Conservation (phyloP, 2,888 invertebrate species). For the Priocnemis perturbator region DNA sequence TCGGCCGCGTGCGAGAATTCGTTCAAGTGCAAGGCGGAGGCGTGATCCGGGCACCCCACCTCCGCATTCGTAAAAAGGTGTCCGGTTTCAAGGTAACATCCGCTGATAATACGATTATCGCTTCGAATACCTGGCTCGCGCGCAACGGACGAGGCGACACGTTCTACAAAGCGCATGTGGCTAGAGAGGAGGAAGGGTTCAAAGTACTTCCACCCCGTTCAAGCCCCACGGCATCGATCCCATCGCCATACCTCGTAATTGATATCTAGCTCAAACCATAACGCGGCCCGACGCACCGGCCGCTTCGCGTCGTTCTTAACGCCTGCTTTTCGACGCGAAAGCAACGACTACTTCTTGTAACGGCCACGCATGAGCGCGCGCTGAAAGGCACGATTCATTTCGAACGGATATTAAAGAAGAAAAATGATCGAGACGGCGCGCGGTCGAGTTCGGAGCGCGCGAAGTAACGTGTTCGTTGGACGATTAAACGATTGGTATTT, state of each 20-base stretch:
- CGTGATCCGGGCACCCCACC: background rate
- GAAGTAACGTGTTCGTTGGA: background rate
- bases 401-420: background rate
- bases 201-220: slow-evolving; percentile 21
- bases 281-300: no score
- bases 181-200: slow-evolving; percentile 29
- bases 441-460: background rate
- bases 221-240: no score
- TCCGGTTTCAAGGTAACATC: slow-evolving; percentile 15
- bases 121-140: no score
- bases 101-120: slow-evolving; percentile 28
- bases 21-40: slow-evolving; percentile 21
- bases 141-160: no score
- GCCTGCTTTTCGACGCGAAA: no score
- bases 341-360: no score
- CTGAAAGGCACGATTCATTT: no score
- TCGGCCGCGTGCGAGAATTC: slow-evolving; percentile 26
- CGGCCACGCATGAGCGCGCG: no score
- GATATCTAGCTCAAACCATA: no score
- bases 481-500: background rate
- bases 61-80: no score
- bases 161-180: background rate
- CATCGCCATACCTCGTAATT: no score
- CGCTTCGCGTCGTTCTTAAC: no score
- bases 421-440: background rate